Conservation (phyloP, 2,797 vertebrate species). For the Mus caroli region DNA sequence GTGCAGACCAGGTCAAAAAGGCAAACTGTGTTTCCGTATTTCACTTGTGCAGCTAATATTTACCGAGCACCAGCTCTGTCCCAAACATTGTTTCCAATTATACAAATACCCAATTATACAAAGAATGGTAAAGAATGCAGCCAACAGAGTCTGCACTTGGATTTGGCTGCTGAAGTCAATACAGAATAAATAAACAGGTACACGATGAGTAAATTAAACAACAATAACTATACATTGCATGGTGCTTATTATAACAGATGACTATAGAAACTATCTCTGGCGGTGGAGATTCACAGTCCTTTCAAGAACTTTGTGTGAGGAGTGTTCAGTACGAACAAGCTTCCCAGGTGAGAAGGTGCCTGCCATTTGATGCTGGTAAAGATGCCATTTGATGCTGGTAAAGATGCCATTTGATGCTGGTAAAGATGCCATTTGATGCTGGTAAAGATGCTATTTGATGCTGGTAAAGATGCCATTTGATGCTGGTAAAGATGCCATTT, state of each 20-base stretch:
- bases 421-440: not conserved
- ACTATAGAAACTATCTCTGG: not conserved
- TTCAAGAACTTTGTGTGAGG: not conserved
- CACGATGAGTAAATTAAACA: not conserved
- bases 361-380: not conserved
- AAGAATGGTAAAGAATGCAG: not conserved
- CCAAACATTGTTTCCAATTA: not conserved
- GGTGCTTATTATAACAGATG: not conserved
- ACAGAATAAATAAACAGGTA: not conserved
- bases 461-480: too few relatives aligned
- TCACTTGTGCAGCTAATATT: too few relatives aligned
- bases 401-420: too few relatives aligned
- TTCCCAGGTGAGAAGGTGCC: not conserved
- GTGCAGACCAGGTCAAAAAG: not conserved
- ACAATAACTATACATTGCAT: not conserved
- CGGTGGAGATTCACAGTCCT: not conserved
- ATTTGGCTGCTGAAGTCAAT: not conserved
- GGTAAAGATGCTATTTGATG: not conserved
- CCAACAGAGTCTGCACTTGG: not conserved
- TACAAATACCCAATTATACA: not conserved
- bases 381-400: too few relatives aligned
- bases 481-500: not conserved
- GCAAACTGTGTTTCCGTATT: not conserved
- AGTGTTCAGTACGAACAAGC: not conserved
- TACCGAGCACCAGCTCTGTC: not conserved